phyloP scores from a whole-genome alignment of 2,113 vertebrate species.

The Pteropus alecto region DNA sequence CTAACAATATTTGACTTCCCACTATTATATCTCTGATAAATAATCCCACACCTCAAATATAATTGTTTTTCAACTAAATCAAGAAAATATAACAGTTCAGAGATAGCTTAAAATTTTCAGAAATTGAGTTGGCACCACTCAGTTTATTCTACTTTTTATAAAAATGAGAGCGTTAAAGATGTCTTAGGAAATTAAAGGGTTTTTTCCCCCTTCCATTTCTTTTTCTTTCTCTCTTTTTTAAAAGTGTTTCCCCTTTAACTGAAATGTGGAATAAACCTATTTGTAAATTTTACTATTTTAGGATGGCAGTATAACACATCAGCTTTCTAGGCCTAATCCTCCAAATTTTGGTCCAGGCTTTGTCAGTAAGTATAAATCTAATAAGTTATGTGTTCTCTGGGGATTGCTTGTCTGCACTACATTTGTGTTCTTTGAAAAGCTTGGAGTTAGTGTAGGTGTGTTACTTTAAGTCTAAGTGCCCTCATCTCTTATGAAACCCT shows the following conservation, averaged over 20 bases:
- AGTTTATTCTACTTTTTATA: constrained; percentile 29
- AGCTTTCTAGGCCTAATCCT: constrained; percentile 92
- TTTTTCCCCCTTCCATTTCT: constrained; percentile 2
- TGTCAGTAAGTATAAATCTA: constrained; percentile 91
- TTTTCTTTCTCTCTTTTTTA: not conserved
- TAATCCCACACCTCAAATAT: not conserved
- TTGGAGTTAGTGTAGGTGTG: constrained; percentile 45
- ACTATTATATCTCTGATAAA: not conserved
- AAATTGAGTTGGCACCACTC: not conserved
- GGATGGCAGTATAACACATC: constrained; percentile 92
- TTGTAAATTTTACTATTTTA: constrained; percentile 82
- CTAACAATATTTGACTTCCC: not conserved
- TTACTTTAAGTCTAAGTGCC: not conserved
- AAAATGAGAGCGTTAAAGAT: constrained; percentile 16
- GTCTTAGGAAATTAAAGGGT: constrained; percentile 31
- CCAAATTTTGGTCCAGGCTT: constrained; percentile 94
- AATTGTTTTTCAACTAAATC: not conserved
- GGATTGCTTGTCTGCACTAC: constrained; percentile 48
- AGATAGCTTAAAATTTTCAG: not conserved
- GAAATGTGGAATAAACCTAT: constrained; percentile 72
- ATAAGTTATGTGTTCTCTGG: constrained; percentile 60
- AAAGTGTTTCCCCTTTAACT: constrained; percentile 21
- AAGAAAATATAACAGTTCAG: not conserved
- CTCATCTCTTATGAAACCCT: not conserved
- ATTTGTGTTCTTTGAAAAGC: constrained; percentile 35